A percentile compares a stretch with the other conserved stretches of the same genome.
Evolutionary conservation across 2,113 vertebrate species (phyloP).

Genomic region (Redunca redunca): DNA sequence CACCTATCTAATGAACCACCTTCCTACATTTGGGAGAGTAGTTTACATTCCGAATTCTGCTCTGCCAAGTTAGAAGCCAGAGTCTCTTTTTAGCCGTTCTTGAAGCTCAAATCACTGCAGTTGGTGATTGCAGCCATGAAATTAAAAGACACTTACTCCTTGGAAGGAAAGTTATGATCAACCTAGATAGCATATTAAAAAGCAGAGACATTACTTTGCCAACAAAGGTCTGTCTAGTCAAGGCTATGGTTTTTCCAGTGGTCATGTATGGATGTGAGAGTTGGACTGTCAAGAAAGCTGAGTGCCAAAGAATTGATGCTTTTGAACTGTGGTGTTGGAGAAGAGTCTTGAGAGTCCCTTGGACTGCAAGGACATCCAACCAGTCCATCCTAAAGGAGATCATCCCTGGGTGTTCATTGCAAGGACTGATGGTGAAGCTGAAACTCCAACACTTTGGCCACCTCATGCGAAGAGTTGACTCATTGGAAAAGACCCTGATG

Average conservation of each 20-base stretch:
- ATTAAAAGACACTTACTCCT: neutral
- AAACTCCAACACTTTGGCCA: neutral
- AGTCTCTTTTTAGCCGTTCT: neutral
- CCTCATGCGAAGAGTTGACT: rapidly evolving
- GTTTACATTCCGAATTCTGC: neutral
- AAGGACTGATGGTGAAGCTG: neutral
- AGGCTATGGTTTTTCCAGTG: neutral
- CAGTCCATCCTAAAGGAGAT: neutral
- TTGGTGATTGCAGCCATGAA: neutral
- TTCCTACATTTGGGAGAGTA: neutral
- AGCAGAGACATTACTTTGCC: neutral
- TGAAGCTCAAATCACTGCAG: neutral
- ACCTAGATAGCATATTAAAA: neutral
- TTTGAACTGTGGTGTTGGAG: neutral
- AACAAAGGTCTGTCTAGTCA: neutral
- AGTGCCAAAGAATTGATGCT: rapidly evolving
- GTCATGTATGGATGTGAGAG: neutral
- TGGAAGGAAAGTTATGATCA: neutral
- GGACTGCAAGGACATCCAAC: neutral
- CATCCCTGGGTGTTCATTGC: neutral
- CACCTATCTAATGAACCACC: neutral
- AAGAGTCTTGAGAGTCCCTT: neutral
- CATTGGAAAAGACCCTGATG: neutral
- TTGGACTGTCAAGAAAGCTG: neutral
- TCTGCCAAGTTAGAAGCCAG: neutral